These are phyloP conservation scores for Eutrigla gurnardus DNA, from an alignment of 2,797 vertebrate species.

Conservation along the genomic window DNA sequence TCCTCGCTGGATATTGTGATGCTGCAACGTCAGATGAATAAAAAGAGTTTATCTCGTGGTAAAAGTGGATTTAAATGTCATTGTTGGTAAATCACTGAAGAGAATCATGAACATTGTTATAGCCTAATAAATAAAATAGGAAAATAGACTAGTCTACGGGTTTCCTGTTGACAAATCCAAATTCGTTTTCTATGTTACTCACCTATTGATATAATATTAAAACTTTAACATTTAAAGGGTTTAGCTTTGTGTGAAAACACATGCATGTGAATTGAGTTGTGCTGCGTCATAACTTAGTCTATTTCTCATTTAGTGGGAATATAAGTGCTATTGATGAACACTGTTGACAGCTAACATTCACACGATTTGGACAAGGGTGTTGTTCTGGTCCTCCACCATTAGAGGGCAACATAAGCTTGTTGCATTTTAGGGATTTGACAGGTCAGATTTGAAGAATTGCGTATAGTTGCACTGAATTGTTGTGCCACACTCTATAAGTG, in stretches of 20 bases:
- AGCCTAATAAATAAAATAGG: neutral
- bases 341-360: conserved; percentile 27
- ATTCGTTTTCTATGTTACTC: neutral
- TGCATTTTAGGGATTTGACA: neutral
- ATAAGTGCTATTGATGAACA: neutral
- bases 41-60: neutral
- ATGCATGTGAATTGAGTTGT: neutral
- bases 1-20: no score
- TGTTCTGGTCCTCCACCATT: conserved; percentile 24
- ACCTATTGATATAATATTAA: neutral
- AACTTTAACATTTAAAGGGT: neutral
- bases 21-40: neutral
- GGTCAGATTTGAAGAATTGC: neutral
- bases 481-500: neutral
- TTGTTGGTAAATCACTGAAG: neutral
- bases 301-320: neutral
- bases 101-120: neutral
- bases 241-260: neutral
- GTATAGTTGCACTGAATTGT: neutral
- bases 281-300: neutral
- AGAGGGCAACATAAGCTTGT: conserved; percentile 20
- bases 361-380: neutral
- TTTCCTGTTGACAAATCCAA: neutral
- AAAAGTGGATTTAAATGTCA: conserved; percentile 4
- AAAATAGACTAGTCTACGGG: neutral